Evolutionary conservation across 2,888 invertebrate genomes (phyloP).

Genomic region (Lypha dubia): DNA sequence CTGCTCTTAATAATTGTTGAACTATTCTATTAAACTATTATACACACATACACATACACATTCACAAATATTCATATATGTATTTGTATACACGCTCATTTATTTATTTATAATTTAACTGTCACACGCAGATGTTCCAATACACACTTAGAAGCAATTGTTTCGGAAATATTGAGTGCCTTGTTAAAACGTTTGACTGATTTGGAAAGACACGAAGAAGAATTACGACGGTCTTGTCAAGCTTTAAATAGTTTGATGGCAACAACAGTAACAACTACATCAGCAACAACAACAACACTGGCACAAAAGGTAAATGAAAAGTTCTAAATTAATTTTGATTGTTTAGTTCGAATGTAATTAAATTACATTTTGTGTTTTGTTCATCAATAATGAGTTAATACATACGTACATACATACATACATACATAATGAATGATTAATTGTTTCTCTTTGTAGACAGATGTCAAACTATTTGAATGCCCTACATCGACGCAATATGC

Average conservation of each 20-base stretch:
- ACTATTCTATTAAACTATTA: neutral
- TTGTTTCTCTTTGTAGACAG: constrained; percentile 55
- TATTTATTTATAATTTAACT: constrained; percentile 39
- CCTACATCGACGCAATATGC: constrained; percentile 83
- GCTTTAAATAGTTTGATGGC: constrained; percentile 73
- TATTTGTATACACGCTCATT: neutral
- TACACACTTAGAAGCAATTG: constrained; percentile 82
- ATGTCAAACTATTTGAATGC: constrained; percentile 78
- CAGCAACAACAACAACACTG: constrained; percentile 29
- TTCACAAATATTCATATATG: too few species aligned
- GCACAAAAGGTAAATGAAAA: constrained; percentile 78
- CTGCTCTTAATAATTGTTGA: neutral
- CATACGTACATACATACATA: too few species aligned
- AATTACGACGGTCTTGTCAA: constrained; percentile 83
- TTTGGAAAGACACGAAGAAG: constrained; percentile 83
- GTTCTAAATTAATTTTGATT: constrained; percentile 18
- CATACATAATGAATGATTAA: constrained; percentile 6
- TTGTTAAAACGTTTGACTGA: constrained; percentile 84
- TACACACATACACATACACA: neutral
- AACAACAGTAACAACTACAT: constrained; percentile 17
- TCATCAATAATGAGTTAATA: neutral
- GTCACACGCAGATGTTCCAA: constrained; percentile 81
- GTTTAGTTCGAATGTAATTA: constrained; percentile 26
- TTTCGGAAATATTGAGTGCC: constrained; percentile 84
- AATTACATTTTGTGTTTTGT: constrained; percentile 29